These are phyloP conservation scores for Campopleginae sp. DNA, from an alignment of 2,888 invertebrate species.

Conservation along the genomic window DNA sequence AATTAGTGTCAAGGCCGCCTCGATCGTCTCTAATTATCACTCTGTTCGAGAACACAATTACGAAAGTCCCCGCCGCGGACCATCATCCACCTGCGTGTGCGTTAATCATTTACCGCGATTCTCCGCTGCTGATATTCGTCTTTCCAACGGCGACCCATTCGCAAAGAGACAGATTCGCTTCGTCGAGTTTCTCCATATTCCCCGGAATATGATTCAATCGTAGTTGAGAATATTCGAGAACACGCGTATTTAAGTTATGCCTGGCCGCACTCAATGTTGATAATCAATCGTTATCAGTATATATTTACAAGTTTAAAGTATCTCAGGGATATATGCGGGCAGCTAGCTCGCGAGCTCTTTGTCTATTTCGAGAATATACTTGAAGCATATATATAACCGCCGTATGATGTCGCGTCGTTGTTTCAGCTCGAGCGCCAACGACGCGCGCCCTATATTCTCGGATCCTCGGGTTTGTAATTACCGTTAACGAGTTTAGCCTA, in stretches of 20 bases:
- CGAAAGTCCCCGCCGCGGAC: constrained; percentile 51
- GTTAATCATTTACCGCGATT: constrained; percentile 4
- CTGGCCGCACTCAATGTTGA: too few relatives aligned
- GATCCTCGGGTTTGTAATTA: constrained; percentile 70
- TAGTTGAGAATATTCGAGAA: too few relatives aligned
- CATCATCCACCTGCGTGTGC: background rate
- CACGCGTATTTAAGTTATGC: too few relatives aligned
- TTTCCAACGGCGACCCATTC: too few relatives aligned
- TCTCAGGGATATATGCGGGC: constrained; percentile 25
- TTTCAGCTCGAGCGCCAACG: constrained; percentile 51
- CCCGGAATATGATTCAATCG: too few relatives aligned
- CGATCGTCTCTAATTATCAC: constrained; percentile 71
- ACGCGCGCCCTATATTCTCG: constrained; percentile 63
- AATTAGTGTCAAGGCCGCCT: constrained; percentile 71
- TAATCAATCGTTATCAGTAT: background rate
- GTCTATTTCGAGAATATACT: constrained; percentile 16
- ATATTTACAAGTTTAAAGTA: constrained; percentile 37
- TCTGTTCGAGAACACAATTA: constrained; percentile 61
- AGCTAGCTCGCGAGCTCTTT: background rate
- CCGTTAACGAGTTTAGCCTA: constrained; percentile 71
- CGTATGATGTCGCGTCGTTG: constrained; percentile 41
- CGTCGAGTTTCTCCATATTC: too few relatives aligned
- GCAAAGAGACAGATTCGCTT: too few relatives aligned
- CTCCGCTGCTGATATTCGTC: too few relatives aligned
- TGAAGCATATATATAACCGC: constrained; percentile 11